These are phyloP conservation scores for Digitonthophagus gazella DNA, from an alignment of 2,888 invertebrate species.

Conservation along the genomic window DNA sequence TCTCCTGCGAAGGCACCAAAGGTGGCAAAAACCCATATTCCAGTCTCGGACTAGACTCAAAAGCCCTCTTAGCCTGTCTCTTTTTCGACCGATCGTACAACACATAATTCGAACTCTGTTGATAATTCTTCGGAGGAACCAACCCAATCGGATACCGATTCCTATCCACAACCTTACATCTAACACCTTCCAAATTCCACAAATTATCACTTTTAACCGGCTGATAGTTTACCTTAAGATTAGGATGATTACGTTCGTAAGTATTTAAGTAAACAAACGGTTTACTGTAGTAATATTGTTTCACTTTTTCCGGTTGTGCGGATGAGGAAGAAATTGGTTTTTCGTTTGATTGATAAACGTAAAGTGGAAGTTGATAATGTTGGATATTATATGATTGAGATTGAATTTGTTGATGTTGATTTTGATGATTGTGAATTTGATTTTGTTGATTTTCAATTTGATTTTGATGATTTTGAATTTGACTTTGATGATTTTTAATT, in stretches of 20 bases:
- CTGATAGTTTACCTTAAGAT: neutral
- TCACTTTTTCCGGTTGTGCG: conserved; percentile 5
- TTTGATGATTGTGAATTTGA: neutral
- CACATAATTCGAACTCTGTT: no score
- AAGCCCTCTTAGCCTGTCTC: conserved; percentile 36
- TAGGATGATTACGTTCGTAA: conserved; percentile 25
- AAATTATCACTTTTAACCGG: no score
- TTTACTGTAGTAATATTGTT: conserved; percentile 16
- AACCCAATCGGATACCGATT: conserved; percentile 54
- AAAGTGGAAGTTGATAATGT: conserved; percentile 1
- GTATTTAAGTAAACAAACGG: conserved; percentile 28
- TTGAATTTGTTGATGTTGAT: neutral
- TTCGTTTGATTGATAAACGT: neutral
- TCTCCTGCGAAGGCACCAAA: conserved; percentile 74
- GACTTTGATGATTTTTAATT: neutral
- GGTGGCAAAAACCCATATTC: conserved; percentile 85
- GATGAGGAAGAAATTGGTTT: no score
- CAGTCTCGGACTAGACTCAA: conserved; percentile 63
- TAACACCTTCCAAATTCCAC: neutral
- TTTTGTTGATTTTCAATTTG: neutral
- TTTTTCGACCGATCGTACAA: conserved; percentile 5
- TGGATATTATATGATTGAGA: neutral
- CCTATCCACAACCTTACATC: conserved; percentile 31
- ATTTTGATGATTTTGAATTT: neutral
- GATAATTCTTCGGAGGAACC: conserved; percentile 50